Percentiles rank a stretch among this genome's conserved stretches.
phyloP scores from a whole-genome alignment of 1,140 invertebrate species.

The Brachionus paranguensis region DNA sequence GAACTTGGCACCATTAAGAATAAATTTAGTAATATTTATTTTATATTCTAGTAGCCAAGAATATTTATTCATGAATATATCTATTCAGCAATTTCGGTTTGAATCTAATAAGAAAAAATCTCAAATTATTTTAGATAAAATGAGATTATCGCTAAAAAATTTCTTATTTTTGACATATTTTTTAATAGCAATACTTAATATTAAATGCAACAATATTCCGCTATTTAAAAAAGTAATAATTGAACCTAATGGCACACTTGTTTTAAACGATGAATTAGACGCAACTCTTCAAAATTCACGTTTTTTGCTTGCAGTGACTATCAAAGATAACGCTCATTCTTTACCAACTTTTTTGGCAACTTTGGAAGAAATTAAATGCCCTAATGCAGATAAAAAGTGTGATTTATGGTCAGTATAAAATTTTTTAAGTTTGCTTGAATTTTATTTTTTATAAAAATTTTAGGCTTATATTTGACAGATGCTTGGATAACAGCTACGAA shows the following conservation, averaged over 20 bases:
- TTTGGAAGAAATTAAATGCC: neutral
- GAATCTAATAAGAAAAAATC: too few relatives aligned
- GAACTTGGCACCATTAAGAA: neutral
- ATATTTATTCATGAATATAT: too few relatives aligned
- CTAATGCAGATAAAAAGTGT: neutral
- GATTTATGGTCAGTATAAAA: neutral
- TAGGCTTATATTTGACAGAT: conserved; percentile 9
- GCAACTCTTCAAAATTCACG: neutral
- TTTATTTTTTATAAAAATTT: neutral
- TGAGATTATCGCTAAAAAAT: neutral
- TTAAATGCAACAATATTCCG: neutral
- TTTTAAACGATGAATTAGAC: neutral
- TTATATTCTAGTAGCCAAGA: too few relatives aligned
- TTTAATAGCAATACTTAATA: neutral
- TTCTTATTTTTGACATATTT: neutral
- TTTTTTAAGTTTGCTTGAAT: neutral
- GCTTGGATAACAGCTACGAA: conserved; percentile 6
- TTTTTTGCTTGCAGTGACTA: neutral
- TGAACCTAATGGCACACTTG: neutral
- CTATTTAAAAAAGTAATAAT: neutral
- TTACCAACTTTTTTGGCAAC: conserved; percentile 10
- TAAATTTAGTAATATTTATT: neutral
- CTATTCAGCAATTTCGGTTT: too few relatives aligned
- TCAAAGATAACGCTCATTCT: neutral
- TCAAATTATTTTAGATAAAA: neutral